Percentiles rank a stretch among this genome's conserved stretches.
phyloP scores from a whole-genome alignment of 2,113 vertebrate genomes.

The Chrysemys picta region DNA sequence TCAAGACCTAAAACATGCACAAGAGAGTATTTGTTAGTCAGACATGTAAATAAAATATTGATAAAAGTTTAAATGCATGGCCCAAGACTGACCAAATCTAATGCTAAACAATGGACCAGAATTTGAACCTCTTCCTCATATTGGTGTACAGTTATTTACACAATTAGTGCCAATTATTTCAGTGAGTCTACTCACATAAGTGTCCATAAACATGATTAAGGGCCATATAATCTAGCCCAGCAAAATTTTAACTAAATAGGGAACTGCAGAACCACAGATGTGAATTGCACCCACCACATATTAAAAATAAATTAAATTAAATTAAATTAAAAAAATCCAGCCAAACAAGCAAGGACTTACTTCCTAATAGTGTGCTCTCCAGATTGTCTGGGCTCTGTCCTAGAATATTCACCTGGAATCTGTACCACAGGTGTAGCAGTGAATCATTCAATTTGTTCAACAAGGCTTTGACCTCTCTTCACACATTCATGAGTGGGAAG shows the following conservation, averaged over 20 bases:
- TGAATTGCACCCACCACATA: not conserved
- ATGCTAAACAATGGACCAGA: not conserved
- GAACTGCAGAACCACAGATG: not conserved
- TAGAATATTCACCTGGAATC: not conserved
- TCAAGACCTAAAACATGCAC: not conserved
- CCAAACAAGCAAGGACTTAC: not conserved
- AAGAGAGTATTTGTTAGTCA: not conserved
- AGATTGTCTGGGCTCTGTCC: not conserved
- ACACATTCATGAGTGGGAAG: not conserved
- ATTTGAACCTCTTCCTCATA: not conserved
- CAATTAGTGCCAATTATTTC: not conserved
- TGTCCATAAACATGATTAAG: not conserved
- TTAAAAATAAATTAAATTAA: not conserved
- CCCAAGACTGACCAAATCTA: not conserved
- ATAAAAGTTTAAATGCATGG: not conserved
- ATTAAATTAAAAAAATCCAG: not conserved
- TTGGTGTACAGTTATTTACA: not conserved
- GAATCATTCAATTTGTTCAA: not conserved
- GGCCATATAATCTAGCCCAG: not conserved
- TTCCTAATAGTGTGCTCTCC: not conserved
- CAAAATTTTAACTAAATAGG: not conserved
- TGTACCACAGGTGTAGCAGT: not conserved
- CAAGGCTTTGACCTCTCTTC: not conserved
- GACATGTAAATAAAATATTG: not conserved
- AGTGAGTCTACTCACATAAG: not conserved